Conservation (phyloP, 2,888 invertebrate species). For the Odontocerum albicorne region DNA sequence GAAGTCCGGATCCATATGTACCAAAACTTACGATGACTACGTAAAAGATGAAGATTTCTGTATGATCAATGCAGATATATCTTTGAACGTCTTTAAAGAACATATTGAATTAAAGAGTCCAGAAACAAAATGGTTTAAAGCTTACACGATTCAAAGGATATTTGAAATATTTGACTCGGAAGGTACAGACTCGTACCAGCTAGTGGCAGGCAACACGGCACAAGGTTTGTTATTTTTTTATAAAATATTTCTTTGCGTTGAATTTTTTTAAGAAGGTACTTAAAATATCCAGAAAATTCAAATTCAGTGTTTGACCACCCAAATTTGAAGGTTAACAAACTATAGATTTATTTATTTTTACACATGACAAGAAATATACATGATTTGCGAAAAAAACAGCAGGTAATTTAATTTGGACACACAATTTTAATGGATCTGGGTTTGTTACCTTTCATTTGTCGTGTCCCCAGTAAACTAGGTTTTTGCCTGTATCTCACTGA, state of each 20-base stretch:
- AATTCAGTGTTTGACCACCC: not conserved
- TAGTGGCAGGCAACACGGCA: slow-evolving; percentile 74
- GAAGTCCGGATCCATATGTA: slow-evolving; percentile 42
- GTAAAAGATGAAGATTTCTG: slow-evolving; percentile 47
- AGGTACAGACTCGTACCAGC: slow-evolving; percentile 54
- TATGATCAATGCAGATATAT: slow-evolving; percentile 39
- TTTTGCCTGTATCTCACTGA: no score
- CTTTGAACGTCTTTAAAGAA: slow-evolving; percentile 41
- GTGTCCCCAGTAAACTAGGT: no score
- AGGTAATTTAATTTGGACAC: no score
- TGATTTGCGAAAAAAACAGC: no score
- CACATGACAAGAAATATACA: no score
- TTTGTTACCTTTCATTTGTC: no score
- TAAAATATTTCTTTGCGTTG: not conserved
- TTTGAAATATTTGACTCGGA: slow-evolving; percentile 43
- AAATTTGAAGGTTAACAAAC: no score
- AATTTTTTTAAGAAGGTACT: not conserved
- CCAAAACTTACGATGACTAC: slow-evolving; percentile 43
- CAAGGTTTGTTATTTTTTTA: slow-evolving; percentile 56
- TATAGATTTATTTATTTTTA: no score
- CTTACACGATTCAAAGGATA: slow-evolving; percentile 4
- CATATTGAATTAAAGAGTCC: slow-evolving; percentile 56
- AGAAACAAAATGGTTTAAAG: slow-evolving; percentile 48
- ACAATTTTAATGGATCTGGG: no score
- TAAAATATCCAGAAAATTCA: no score